Conservation (phyloP, 2,113 vertebrate genomes). For the Vulpes lagopus region DNA sequence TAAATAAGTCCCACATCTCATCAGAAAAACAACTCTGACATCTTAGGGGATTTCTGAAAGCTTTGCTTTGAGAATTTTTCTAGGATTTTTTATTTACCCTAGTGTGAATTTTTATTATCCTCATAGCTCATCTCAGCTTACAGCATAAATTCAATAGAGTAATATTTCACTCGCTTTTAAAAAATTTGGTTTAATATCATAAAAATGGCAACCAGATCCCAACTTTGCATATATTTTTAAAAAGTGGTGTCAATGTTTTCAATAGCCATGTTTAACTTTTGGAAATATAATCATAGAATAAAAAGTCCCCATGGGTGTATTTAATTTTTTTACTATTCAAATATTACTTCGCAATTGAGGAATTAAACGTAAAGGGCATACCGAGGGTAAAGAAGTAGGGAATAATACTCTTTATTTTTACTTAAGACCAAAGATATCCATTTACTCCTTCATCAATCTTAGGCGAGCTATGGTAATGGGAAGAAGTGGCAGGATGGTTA, state of each 20-base stretch:
- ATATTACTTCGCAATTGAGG: slow-evolving; percentile 59
- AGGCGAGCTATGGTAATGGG: not conserved
- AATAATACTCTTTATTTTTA: slow-evolving; percentile 51
- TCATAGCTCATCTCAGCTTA: slow-evolving; percentile 66
- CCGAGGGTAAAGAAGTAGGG: not conserved
- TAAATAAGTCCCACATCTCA: not conserved
- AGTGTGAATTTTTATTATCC: slow-evolving; percentile 68
- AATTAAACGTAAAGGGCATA: slow-evolving; percentile 1
- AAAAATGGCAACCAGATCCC: slow-evolving; percentile 54
- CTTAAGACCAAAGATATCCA: not conserved
- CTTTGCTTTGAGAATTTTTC: slow-evolving; percentile 52
- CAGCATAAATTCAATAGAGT: slow-evolving; percentile 17
- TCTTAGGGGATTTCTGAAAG: slow-evolving; percentile 48
- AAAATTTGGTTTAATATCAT: slow-evolving; percentile 63
- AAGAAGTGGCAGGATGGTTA: not conserved
- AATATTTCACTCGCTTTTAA: slow-evolving; percentile 57
- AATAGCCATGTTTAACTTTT: slow-evolving; percentile 54
- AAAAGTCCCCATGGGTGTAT: slow-evolving; percentile 30
- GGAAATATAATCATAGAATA: slow-evolving; percentile 50
- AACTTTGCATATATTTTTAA: slow-evolving; percentile 55
- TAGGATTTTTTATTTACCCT: slow-evolving; percentile 41
- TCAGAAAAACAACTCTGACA: slow-evolving; percentile 16
- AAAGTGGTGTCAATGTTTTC: slow-evolving; percentile 38
- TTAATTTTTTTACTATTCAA: slow-evolving; percentile 61
- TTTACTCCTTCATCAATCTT: slow-evolving; percentile 41